These are phyloP conservation scores for Cetonia aurata DNA, from an alignment of 2,888 invertebrate genomes.

Conservation along the genomic window DNA sequence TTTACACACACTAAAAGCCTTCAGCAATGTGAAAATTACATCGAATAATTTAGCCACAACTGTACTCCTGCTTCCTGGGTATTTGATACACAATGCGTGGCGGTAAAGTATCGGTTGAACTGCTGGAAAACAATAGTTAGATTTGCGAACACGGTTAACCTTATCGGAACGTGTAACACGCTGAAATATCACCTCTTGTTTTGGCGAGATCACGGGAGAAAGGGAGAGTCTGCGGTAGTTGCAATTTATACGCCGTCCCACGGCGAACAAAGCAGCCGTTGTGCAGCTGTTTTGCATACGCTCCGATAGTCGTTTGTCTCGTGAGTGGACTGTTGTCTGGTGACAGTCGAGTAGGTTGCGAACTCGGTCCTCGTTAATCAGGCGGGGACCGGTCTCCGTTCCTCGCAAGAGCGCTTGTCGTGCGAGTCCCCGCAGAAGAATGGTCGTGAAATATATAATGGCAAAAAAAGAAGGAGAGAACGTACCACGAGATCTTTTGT, in stretches of 20 bases:
- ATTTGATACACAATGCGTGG: conserved; percentile 10
- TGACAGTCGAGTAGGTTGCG: conserved; percentile 48
- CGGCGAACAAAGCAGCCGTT: conserved; percentile 47
- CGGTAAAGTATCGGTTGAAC: conserved; percentile 4
- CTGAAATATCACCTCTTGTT: conserved; percentile 36
- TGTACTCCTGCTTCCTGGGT: background rate
- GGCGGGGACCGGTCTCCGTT: conserved; percentile 36
- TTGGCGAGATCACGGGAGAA: conserved; percentile 16
- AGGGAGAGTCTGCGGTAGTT: conserved; percentile 16
- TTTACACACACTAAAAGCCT: too few species aligned
- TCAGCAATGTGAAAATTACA: too few species aligned
- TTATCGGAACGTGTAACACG: conserved; percentile 12
- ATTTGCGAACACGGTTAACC: conserved; percentile 15
- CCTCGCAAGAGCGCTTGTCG: conserved; percentile 24
- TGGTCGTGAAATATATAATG: conserved; percentile 28
- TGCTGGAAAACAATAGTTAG: conserved; percentile 14
- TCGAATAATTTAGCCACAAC: background rate
- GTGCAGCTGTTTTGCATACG: conserved; percentile 49
- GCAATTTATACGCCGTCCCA: conserved; percentile 45
- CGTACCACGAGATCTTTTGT: conserved; percentile 24
- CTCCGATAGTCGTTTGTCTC: conserved; percentile 47
- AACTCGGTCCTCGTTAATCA: conserved; percentile 48
- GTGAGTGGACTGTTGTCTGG: conserved; percentile 45
- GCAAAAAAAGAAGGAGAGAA: conserved; percentile 12
- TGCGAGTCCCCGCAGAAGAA: conserved; percentile 11